Evolutionary conservation across 2,113 vertebrate genomes (phyloP).

Genomic region (Xyrauchen texanus): DNA sequence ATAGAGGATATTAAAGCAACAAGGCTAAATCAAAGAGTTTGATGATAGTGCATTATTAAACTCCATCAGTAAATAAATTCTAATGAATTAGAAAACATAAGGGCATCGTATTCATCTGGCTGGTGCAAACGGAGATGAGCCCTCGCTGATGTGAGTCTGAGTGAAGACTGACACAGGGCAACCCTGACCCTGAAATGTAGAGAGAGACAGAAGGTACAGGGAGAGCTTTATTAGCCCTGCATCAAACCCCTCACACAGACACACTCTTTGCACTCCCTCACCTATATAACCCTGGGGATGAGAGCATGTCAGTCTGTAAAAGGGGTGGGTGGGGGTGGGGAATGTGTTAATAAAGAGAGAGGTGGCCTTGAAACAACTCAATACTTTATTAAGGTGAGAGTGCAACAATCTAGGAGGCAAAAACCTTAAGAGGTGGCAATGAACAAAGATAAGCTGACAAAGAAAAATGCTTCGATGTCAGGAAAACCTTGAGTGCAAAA

Average conservation of each 20-base stretch:
- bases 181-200: neutral
- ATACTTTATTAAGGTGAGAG: constrained; percentile 1
- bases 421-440: neutral
- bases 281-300: constrained; percentile 66
- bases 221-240: constrained; percentile 61
- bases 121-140: too few relatives aligned
- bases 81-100: too few relatives aligned
- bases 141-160: neutral
- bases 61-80: too few relatives aligned
- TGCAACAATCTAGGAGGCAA: neutral
- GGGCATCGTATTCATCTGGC: too few relatives aligned
- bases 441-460: constrained; percentile 5
- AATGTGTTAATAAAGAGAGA: constrained; percentile 19
- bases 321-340: constrained; percentile 51
- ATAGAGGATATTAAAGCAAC: too few relatives aligned
- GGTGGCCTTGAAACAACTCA: constrained; percentile 44
- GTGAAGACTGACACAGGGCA: neutral
- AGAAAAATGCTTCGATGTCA: constrained; percentile 2
- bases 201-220: constrained; percentile 54
- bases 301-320: constrained; percentile 57
- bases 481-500: neutral
- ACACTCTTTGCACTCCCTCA: constrained; percentile 45
- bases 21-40: too few relatives aligned
- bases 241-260: constrained; percentile 42
- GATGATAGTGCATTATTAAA: too few relatives aligned